These are phyloP conservation scores for Rhynchotus rufescens DNA, from an alignment of 2,797 vertebrate species.

Conservation along the genomic window DNA sequence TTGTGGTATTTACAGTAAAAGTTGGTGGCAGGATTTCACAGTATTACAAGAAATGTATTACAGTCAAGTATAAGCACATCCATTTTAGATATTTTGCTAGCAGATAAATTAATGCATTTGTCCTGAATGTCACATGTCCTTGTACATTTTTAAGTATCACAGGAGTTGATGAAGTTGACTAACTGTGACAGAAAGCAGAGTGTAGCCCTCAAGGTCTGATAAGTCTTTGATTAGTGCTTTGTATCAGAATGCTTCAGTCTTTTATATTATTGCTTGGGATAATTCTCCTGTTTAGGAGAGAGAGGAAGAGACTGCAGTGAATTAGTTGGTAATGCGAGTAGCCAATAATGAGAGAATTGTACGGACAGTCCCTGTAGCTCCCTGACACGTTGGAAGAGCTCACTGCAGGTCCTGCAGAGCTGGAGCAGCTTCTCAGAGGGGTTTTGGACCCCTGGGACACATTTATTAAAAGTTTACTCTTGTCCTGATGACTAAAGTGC, in stretches of 20 bases:
- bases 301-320: background rate
- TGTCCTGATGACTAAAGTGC: background rate
- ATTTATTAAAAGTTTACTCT: background rate
- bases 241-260: background rate
- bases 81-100: background rate
- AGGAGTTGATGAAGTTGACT: accelerated
- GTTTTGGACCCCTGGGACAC: background rate
- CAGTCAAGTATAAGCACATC: background rate
- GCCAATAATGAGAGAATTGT: background rate
- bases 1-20: background rate
- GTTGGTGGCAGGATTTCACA: background rate
- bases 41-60: background rate
- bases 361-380: background rate
- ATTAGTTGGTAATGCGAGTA: background rate
- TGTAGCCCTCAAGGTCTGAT: background rate
- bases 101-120: background rate
- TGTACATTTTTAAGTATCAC: background rate
- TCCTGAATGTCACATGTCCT: background rate
- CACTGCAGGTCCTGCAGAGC: background rate
- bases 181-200: background rate
- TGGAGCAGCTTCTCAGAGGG: background rate
- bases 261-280: background rate
- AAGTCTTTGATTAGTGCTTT: background rate
- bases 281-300: background rate
- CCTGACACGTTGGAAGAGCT: background rate